Conservation (phyloP, 1,140 invertebrate species). For the Mya arenaria region DNA sequence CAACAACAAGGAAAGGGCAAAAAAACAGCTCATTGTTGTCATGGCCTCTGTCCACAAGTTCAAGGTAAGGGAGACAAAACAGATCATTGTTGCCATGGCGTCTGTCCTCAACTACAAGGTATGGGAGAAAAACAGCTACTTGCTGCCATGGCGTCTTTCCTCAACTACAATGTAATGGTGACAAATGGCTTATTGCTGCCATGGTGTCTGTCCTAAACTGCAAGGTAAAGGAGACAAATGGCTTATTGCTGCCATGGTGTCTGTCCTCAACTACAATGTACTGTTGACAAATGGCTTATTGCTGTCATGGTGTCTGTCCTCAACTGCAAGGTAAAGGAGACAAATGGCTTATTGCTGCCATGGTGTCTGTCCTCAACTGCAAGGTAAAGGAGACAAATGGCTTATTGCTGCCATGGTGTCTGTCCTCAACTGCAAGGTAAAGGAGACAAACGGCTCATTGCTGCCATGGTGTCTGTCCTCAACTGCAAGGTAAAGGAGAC, state of each 20-base stretch:
- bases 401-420: slow-evolving; percentile 70
- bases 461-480: too few species aligned
- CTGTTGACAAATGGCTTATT: slow-evolving; percentile 70
- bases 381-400: slow-evolving; percentile 70
- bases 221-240: slow-evolving; percentile 70
- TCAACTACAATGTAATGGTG: slow-evolving; percentile 68
- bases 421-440: slow-evolving; percentile 64
- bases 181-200: slow-evolving; percentile 70
- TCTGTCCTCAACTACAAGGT: slow-evolving; percentile 67
- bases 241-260: slow-evolving; percentile 68
- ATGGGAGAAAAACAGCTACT: slow-evolving; percentile 72
- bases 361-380: slow-evolving; percentile 68
- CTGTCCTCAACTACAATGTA: too few species aligned
- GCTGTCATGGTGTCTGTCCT: slow-evolving; percentile 69
- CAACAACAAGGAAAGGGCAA: slow-evolving; percentile 67
- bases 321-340: slow-evolving; percentile 67
- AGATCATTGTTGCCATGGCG: slow-evolving; percentile 69
- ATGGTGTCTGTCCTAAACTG: slow-evolving; percentile 68
- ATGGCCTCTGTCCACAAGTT: slow-evolving; percentile 68
- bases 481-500: too few species aligned
- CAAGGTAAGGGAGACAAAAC: slow-evolving; percentile 72
- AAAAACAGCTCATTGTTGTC: slow-evolving; percentile 70
- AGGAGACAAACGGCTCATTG: too few species aligned
- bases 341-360: slow-evolving; percentile 69
- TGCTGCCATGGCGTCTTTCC: slow-evolving; percentile 68